Conservation (phyloP, 2,113 vertebrate species). For the Enhydra lutris region DNA sequence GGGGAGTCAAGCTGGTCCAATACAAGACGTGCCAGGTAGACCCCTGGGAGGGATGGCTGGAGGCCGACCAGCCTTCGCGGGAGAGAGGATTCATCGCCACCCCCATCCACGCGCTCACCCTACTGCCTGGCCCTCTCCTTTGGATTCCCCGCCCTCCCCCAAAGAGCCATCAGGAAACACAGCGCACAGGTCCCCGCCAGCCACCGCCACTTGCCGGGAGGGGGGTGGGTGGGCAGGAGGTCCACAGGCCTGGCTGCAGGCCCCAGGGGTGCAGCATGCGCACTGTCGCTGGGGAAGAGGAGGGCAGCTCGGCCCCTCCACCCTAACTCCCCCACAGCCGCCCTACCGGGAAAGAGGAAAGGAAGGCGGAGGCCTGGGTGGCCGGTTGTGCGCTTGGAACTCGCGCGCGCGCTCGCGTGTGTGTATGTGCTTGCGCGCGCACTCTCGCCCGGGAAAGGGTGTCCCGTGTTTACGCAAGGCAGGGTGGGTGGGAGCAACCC, state of each 20-base stretch:
- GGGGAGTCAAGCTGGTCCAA: background rate
- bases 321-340: background rate
- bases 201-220: background rate
- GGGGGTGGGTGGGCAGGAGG: background rate
- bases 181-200: background rate
- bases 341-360: too few relatives aligned
- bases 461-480: background rate
- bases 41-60: background rate
- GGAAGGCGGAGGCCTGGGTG: background rate
- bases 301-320: background rate
- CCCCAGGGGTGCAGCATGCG: background rate
- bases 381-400: background rate
- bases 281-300: background rate
- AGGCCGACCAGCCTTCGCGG: background rate
- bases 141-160: background rate
- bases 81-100: conserved; percentile 32
- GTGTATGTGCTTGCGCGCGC: background rate
- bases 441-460: background rate
- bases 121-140: conserved; percentile 1
- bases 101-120: background rate
- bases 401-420: background rate
- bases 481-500: background rate
- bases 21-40: background rate
- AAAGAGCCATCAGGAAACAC: background rate
- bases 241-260: background rate